Conservation (phyloP, 2,888 invertebrate genomes). For the Athripsodes cinereus region DNA sequence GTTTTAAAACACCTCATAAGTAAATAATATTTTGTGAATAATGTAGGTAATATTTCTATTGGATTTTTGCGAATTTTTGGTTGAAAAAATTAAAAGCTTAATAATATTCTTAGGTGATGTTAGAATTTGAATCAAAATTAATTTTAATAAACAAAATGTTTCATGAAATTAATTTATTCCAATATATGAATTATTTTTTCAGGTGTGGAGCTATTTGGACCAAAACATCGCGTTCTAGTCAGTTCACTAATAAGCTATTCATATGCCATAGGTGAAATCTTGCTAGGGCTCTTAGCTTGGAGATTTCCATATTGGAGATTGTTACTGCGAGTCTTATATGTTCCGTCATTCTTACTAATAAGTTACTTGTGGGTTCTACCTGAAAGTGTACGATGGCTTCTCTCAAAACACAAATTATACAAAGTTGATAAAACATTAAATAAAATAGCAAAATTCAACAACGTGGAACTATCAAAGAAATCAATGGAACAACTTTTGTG, state of each 20-base stretch:
- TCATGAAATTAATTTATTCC: no score
- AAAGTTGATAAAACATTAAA: conserved; percentile 53
- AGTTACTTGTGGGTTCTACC: conserved; percentile 62
- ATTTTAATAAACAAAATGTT: no score
- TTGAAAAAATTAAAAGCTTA: no score
- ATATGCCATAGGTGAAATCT: conserved; percentile 63
- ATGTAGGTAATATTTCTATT: no score
- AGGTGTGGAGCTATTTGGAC: conserved; percentile 76
- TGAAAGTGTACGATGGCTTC: conserved; percentile 72
- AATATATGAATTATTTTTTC: conserved; percentile 33
- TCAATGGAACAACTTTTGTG: conserved; percentile 42
- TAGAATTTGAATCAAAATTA: no score
- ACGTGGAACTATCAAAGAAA: conserved; percentile 49
- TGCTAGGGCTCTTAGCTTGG: conserved; percentile 63
- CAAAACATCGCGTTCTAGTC: conserved; percentile 63
- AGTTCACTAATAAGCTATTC: conserved; percentile 66
- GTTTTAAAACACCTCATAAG: no score
- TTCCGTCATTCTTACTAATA: conserved; percentile 61
- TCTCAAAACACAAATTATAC: conserved; percentile 52
- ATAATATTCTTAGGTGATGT: no score
- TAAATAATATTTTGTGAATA: no score
- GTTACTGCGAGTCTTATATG: conserved; percentile 58
- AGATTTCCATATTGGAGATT: conserved; percentile 61
- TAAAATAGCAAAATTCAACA: conserved; percentile 59
- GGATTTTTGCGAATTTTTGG: no score